Conservation (phyloP, 2,888 invertebrate species). For the Eupithecia subfuscata region DNA sequence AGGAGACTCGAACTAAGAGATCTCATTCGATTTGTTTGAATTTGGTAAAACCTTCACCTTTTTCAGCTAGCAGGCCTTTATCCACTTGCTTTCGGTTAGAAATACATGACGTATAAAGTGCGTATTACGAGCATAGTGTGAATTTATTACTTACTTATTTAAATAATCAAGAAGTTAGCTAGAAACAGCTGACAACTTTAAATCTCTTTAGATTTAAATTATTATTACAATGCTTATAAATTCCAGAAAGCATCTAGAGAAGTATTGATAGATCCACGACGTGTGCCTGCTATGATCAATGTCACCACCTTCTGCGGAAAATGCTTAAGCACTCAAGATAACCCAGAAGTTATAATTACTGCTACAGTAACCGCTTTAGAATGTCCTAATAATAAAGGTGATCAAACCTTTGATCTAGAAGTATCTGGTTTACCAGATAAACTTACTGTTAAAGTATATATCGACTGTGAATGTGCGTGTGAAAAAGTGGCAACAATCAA, state of each 20-base stretch:
- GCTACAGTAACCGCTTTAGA: slow-evolving; percentile 53
- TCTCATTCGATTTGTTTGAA: no score
- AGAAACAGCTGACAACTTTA: no score
- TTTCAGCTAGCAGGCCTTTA: no score
- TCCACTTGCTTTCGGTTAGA: no score
- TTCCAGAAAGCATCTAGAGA: slow-evolving; percentile 27
- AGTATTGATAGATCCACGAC: slow-evolving; percentile 3
- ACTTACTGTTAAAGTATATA: slow-evolving; percentile 86
- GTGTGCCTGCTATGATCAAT: slow-evolving; percentile 15
- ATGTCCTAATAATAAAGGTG: slow-evolving; percentile 47
- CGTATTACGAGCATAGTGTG: no score
- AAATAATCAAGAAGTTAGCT: no score
- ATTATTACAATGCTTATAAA: not conserved
- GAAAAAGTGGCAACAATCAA: slow-evolving; percentile 78
- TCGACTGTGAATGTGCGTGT: slow-evolving; percentile 91
- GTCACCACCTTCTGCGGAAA: slow-evolving; percentile 20
- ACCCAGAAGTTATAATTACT: slow-evolving; percentile 47
- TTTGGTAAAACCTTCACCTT: no score
- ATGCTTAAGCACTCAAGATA: slow-evolving; percentile 21
- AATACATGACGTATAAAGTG: no score
- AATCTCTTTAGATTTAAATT: not conserved
- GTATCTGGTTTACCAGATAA: slow-evolving; percentile 88
- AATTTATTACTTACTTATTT: no score
- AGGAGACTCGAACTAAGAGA: no score
- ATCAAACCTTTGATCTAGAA: slow-evolving; percentile 42